Conservation (phyloP, 2,113 vertebrate genomes). For the Perccottus glenii region DNA sequence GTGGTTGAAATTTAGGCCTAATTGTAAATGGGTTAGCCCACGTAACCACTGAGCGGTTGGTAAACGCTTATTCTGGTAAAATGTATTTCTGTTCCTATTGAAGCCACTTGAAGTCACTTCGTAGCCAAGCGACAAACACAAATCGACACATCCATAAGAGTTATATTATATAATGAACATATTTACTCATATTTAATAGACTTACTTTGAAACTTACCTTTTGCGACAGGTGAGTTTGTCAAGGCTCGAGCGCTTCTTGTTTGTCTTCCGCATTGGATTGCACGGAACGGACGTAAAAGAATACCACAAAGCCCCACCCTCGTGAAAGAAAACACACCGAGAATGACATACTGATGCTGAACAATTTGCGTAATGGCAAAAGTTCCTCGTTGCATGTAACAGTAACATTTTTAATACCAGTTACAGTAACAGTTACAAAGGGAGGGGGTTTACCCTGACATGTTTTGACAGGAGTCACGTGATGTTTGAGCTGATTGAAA, state of each 20-base stretch:
- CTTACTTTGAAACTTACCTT: constrained; percentile 33
- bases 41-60: no score
- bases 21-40: no score
- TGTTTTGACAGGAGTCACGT: no score
- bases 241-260: constrained; percentile 3
- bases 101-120: no score
- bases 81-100: no score
- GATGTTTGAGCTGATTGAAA: no score
- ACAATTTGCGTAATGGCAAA: background rate
- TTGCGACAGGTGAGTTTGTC: background rate
- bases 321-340: background rate
- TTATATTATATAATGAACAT: no score
- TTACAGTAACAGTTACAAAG: background rate
- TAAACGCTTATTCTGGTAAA: no score
- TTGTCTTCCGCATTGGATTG: constrained; percentile 52
- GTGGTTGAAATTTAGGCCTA: no score
- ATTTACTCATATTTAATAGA: background rate
- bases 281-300: background rate
- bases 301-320: constrained; percentile 38
- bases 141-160: no score
- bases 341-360: background rate
- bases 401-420: background rate
- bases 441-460: no score
- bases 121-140: no score
- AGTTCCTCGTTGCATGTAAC: background rate